These are phyloP conservation scores for Zaprionus capensis DNA, from an alignment of 1,140 invertebrate genomes.

Conservation along the genomic window DNA sequence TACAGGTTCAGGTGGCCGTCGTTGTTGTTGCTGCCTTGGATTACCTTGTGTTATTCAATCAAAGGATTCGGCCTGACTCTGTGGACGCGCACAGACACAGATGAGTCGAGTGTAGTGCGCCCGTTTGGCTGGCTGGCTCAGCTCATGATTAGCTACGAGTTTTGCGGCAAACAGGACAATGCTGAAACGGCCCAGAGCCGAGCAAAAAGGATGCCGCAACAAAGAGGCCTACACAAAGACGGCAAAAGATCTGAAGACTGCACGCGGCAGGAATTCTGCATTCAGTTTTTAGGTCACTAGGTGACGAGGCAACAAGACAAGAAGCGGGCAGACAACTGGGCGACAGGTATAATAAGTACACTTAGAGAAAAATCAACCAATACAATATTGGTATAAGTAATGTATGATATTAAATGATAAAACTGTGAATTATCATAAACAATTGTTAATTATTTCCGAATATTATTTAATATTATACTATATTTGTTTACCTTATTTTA, in stretches of 20 bases:
- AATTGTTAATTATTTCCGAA: too few relatives aligned
- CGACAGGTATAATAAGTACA: conserved; percentile 64
- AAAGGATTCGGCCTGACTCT: conserved; percentile 38
- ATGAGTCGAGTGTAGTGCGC: conserved; percentile 20
- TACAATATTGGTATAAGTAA: too few relatives aligned
- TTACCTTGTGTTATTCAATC: conserved; percentile 36
- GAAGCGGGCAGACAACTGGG: conserved; percentile 59
- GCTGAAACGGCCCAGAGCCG: conserved; percentile 1
- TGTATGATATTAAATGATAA: too few relatives aligned
- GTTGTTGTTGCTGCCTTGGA: conserved; percentile 10
- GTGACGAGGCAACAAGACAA: conserved; percentile 41
- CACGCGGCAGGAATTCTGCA: conserved; percentile 33
- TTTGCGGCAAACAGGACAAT: conserved; percentile 48
- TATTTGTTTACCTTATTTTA: too few relatives aligned
- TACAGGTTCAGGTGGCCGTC: conserved; percentile 17
- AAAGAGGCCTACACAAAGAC: conserved; percentile 48
- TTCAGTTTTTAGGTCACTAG: conserved; percentile 60
- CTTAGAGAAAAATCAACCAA: not conserved
- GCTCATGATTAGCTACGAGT: conserved; percentile 51
- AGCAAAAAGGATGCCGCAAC: conserved; percentile 41
- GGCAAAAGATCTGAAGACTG: conserved; percentile 58
- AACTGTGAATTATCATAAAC: too few relatives aligned
- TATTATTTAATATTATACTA: too few relatives aligned
- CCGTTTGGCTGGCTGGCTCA: conserved; percentile 18
- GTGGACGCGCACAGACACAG: not conserved